Base-by-base conservation (phyloP, 1,140 invertebrate species). In the Mya arenaria region DNA sequence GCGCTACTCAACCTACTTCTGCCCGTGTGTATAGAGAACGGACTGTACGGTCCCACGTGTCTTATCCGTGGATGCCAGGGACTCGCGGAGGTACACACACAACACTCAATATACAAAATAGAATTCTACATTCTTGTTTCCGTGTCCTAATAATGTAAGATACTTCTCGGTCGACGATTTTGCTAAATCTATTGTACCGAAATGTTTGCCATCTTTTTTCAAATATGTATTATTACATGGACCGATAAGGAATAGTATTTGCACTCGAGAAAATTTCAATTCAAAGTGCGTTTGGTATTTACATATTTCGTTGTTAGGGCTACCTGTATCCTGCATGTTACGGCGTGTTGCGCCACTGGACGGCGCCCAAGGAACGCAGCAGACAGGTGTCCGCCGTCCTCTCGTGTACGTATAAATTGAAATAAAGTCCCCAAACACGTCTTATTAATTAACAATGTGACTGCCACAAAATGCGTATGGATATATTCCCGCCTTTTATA, bases 1-100 rank as follows among this genome's bases (percentile, higher is more conserved):
- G 84, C 88, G 25, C 36, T 83, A 4, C 62, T 92, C 8, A 92
- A 92, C 69, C 69, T 92, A 2, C 65, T 91, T 4, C 77, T 92
- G 10, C 91, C 91, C 0, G 39, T 88, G 8, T 84, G 82, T 28
- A 91, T 92, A 10, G 83, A 87, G 8, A 66, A 85, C 4, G 71
- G 82, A 0, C 78, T 81, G 0, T 92, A 90, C 66, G 41, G 19
- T 1, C 78, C 87, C 10, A 89, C 90, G 15, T 89, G 90, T 48
- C 28, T 77, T 52, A 52, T 92, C 10, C 81, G 91, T 23, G 75
- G 87, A 19, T 17, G 86, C 4, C 91, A 92, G 66, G 91, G 90
- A 19, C 48, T 89, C 10, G 66, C 75, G 30, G 89, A 90, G 85
- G 90, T 87, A 52, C 25, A 41, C 3, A n/a, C n/a, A n/a, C n/a